Evolutionary conservation across 2,113 vertebrate genomes (phyloP), one percentile per base, ranked within the genome.

Genomic region (Tonatia bakeri): DNA sequence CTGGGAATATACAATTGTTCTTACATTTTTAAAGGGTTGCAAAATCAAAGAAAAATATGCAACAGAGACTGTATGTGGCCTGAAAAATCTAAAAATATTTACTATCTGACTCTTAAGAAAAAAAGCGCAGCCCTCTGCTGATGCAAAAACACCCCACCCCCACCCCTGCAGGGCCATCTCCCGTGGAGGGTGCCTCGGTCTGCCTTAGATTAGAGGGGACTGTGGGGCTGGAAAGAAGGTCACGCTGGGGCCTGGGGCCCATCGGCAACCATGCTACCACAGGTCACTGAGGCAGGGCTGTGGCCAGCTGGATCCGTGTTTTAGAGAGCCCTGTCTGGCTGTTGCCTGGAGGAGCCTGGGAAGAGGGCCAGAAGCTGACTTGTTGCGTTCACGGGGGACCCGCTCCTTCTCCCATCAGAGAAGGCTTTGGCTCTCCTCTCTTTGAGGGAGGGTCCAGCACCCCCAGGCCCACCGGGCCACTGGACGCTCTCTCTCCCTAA

Each of bases 251-350:
- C 4, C 28, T 17, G 6, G 93, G 45, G 13, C 19, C 28, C 0
- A 7, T 16, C 0, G 1, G 70, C 31, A 33, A 33, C 47, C 10
- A 0, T 0, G 13, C 10, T 1, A 9, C 24, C 0, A 10, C 31
- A 10, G 38, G 2, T 13, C 77, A 22, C 1, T 1, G 33, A 5
- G n/a, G 22, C 2, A 20, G 69, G 47, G 54, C 45, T 3, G 0
- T 7, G n/a, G 14, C 50, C 17, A 5, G 31, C 36, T 56, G 79
- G 59, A 19, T 1, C 24, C 10, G 56, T 45, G 16, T 47, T 65
- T 24, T 11, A 38, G 47, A 54, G 36, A 65, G 28, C n/a, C n/a
- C 33, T 26, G 19, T 40, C 64, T 17, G 19, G 31, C 73, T 70
- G 33, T 2, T 4, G 0, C 50, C 64, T 4, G 17, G 67, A n/a